Evolutionary conservation across 92 coral and sea anemone genomes (phyloP), one percentile per base, ranked within the genome.

Genomic region (Epizoanthus rinbou): DNA sequence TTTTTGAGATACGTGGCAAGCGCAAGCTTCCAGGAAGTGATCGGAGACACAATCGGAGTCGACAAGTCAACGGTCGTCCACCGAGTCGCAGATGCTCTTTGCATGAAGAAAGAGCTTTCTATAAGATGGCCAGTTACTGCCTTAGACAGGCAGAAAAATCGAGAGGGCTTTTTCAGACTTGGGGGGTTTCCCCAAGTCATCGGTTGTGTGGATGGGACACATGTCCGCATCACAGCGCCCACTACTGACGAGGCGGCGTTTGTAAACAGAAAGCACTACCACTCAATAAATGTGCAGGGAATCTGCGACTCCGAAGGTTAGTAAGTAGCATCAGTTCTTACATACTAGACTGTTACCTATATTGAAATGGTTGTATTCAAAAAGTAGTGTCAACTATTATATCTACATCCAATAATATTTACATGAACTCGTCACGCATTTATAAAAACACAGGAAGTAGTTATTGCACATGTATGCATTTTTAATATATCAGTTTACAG

Each of bases 11-110:
- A 56, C 37, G 75, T 83, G 47, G 43, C 86, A 1, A 71, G 80
- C 31, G 87, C 81, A 43, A 62, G 81, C 17, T 83, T 83, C 16
- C 57, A 73, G 73, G 73, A 72, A 72, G 87, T 83, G 22, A 17
- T 57, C 18, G 87, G 81, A 6, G 87, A 83, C 72, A 83, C 87
- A n/a, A 57, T 83, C n/a, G 86, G 86, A 8, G 86, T 73, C 25
- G 80, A 83, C 41, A 83, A 83, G 22, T 50, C 86, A 2, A 83
- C 80, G 14, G 64, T 73, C 37, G 87, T 73, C 43, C 87, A 78
- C 24, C 64, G 37, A 31, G 87, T 72, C 8, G 78, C 81, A 3
- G 75, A 71, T 5, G 67, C 87, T 4, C 35, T 84, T 35, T 75
- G 80, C 67, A 57, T 21, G n/a, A 84, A 62, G 62, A 75, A 64